Evolutionary conservation across 1,140 invertebrate species (phyloP), one percentile per base, ranked within the genome.

Genomic region (Drosophila grimshawi): DNA sequence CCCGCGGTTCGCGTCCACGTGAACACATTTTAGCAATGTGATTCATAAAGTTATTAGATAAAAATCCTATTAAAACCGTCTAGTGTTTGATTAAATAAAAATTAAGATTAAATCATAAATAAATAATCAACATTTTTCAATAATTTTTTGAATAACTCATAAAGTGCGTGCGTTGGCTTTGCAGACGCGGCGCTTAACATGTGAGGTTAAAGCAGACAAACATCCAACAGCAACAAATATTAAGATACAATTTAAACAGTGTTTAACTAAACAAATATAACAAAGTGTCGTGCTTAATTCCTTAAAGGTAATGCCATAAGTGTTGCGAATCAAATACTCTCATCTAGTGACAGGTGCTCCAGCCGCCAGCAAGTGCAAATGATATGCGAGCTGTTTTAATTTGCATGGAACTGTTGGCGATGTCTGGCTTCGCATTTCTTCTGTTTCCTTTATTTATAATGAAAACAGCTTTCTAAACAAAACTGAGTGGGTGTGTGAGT

Each of bases 161-260:
- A 72, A 4, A 69, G 63, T 74, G 52, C 51, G 51, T 78, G 77
- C 61, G 71, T 76, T 62, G 73, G 65, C 71, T 67, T 69, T 86
- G 82, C 64, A 67, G 70, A 81, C 82, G 85, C 85, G 80, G 81
- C 86, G 82, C 80, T 80, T 59, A 91, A 78, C 83, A 91, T 91
- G 88, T 91, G 88, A 91, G 88, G 88, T 91, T 91, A 91, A 88
- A 91, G 53, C 80, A 78, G 80, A 70, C 80, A 83, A 79, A 81
- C 67, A 85, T 62, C 82, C 74, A 55, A 78, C 80, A 51, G 60
- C 77, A 80, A 86, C 63, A 74, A 71, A 11, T 10, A 53, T 41
- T 62, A 51, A 66, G 53, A 65, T 19, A 75, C 39, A 33, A 65
- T 46, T 75, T 59, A 11, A 51, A 65, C 37, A 43, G 48, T 51